Evolutionary conservation across 2,888 invertebrate genomes (phyloP).

Genomic region (Matsumyia berberina): DNA sequence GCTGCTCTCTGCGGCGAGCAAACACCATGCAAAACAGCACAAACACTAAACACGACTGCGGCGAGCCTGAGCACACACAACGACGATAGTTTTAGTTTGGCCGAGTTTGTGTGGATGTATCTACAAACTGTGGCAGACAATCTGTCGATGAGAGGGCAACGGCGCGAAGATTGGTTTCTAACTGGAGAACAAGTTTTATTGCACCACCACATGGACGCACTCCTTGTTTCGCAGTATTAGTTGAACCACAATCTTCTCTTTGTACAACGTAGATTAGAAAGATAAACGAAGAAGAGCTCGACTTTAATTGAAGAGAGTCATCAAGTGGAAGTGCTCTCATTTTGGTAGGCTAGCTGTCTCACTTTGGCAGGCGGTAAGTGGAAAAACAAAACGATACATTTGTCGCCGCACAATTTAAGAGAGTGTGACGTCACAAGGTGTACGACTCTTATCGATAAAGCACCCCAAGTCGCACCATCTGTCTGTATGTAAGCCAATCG

Average conservation of each 20-base stretch:
- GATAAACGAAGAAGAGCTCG: conserved; percentile 23
- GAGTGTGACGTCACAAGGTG: conserved; percentile 26
- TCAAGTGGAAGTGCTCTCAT: neutral
- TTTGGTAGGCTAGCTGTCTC: neutral
- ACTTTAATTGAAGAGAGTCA: conserved; percentile 17
- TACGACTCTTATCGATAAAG: conserved; percentile 37
- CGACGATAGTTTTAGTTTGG: conserved; percentile 46
- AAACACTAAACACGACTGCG: too few relatives aligned
- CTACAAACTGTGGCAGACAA: conserved; percentile 33
- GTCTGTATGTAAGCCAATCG: neutral
- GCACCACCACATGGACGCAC: neutral
- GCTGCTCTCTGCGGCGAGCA: conserved; percentile 58
- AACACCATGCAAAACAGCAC: too few relatives aligned
- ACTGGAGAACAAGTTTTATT: conserved; percentile 62
- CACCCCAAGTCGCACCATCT: conserved; percentile 19
- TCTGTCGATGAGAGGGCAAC: conserved; percentile 14
- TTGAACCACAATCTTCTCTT: too few relatives aligned
- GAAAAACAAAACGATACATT: conserved; percentile 26
- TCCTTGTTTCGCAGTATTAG: neutral
- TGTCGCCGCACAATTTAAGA: conserved; percentile 31
- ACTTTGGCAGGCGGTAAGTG: neutral
- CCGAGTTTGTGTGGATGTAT: conserved; percentile 51
- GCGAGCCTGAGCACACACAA: conserved; percentile 52
- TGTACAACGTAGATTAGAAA: conserved; percentile 24
- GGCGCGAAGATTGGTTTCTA: conserved; percentile 45